phyloP scores from a whole-genome alignment of 1,140 invertebrate species.

The Ceratina australensis region DNA sequence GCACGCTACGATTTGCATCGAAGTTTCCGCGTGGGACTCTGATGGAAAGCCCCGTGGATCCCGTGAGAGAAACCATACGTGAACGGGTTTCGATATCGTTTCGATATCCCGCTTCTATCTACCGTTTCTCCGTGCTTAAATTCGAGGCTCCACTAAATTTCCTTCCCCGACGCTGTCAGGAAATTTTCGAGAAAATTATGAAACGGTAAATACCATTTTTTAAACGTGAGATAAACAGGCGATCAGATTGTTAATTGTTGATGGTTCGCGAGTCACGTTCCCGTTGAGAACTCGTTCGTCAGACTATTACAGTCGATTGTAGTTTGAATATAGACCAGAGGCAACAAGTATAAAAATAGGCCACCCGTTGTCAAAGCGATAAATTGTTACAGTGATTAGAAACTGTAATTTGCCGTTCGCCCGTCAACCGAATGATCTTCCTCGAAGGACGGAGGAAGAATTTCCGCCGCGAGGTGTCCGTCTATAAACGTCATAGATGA shows the following conservation, averaged over 20 bases:
- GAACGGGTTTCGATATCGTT: conserved; percentile 54
- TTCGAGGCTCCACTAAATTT: background rate
- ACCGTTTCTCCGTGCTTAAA: conserved; percentile 8
- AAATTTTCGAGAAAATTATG: background rate
- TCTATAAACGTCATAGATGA: conserved; percentile 74
- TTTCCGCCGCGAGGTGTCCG: conserved; percentile 59
- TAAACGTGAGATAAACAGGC: too few relatives aligned
- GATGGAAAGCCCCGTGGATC: conserved; percentile 28
- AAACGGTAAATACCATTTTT: too few relatives aligned
- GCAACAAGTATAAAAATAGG: background rate
- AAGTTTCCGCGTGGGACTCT: conserved; percentile 25
- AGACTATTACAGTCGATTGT: background rate
- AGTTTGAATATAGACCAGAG: background rate
- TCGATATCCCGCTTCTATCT: background rate
- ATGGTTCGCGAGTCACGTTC: too few relatives aligned
- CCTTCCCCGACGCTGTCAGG: background rate
- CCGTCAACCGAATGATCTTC: conserved; percentile 52
- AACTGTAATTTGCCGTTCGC: conserved; percentile 5
- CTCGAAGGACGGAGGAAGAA: conserved; percentile 32
- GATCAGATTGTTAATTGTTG: too few relatives aligned
- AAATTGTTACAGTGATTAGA: conserved; percentile 43
- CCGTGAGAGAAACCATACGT: conserved; percentile 52
- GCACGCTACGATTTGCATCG: conserved; percentile 48
- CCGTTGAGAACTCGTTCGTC: background rate
- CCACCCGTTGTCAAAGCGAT: too few relatives aligned